Base-by-base conservation (phyloP, 1,140 invertebrate species). In the Hypsibius dujardini region DNA sequence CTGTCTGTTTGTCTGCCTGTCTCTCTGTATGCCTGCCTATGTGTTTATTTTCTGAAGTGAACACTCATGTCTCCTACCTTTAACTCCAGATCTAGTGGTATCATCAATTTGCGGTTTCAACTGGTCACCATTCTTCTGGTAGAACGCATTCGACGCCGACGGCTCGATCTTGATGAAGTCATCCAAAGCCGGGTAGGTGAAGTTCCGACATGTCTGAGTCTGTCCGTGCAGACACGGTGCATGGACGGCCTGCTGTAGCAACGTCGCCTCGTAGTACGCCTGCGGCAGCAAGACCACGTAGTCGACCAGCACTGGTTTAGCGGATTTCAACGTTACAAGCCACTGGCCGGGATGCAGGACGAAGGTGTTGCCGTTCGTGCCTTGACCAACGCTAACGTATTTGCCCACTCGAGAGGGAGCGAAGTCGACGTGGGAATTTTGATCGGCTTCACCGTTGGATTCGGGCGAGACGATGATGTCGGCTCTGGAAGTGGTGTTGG, bases 241-340 rank as follows among this genome's bases (percentile, higher is more conserved):
- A 45, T 87, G 86, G 1, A 95, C 87, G 62, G 87, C 84, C 70
- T 93, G 86, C 1, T 90, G 88, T 0, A 98, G 80, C 46, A 94
- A 86, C 0, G 87, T 88, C 0, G 90, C 93, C 79, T 96, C 90
- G 77, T 95, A 98, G 77, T 94, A 99, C 28, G 92, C 89, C 74
- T 90, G 86, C 0, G 95, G 95, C 50, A 99, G 79, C 0, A 98
- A 80, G 2, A 95, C 92, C 79, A 98, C 90, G 78, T 98, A 99
- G 81, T 98, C 95, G 77, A 94, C 80, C 76, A 91, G 87, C 1
- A 95, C 79, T 76, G 84, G 86, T 74, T 90, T 87, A 46, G 87
- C 86, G 0, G 86, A 87, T 74, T 86, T 86, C 69, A 96, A 87
- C 45, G 84, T 86, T 46, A 95, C 84, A 0, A 84, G 85, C 90